Evolutionary conservation across 30 jellyfish, hydroid and myxozoan species (phyloP).

Genomic region (Pseudorhiza aurosa): DNA sequence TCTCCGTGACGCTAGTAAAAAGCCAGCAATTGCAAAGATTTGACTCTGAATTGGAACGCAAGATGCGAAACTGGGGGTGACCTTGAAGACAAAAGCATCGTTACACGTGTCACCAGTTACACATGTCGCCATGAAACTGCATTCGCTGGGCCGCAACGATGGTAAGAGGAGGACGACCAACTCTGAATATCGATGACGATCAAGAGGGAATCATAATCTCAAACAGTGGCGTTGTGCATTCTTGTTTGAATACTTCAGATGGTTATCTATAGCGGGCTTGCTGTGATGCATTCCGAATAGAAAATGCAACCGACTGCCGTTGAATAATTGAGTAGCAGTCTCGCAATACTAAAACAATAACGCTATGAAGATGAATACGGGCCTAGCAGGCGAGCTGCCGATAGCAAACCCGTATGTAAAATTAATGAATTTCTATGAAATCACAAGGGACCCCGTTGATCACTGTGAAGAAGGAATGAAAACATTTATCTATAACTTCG

Average conservation of each 20-base stretch:
- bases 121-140: too few relatives aligned
- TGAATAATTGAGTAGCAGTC: constrained; percentile 18
- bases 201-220: background rate
- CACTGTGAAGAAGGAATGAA: background rate
- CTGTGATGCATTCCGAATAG: background rate
- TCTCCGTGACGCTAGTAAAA: too few relatives aligned
- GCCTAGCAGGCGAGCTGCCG: constrained; percentile 8
- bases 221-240: background rate
- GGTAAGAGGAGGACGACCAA: too few relatives aligned
- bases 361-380: background rate
- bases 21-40: too few relatives aligned
- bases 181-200: background rate
- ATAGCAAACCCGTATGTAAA: background rate
- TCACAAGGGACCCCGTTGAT: background rate
- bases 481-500: background rate
- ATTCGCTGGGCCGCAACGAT: too few relatives aligned
- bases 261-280: background rate
- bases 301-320: background rate
- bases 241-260: background rate
- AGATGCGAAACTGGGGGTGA: too few relatives aligned
- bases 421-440: background rate
- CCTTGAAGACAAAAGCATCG: too few relatives aligned
- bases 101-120: too few relatives aligned
- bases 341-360: background rate
- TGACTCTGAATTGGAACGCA: too few relatives aligned